Percentiles rank a stretch among this genome's conserved stretches.
phyloP scores from a whole-genome alignment of 2,797 vertebrate genomes.

The Danionella dracula region DNA sequence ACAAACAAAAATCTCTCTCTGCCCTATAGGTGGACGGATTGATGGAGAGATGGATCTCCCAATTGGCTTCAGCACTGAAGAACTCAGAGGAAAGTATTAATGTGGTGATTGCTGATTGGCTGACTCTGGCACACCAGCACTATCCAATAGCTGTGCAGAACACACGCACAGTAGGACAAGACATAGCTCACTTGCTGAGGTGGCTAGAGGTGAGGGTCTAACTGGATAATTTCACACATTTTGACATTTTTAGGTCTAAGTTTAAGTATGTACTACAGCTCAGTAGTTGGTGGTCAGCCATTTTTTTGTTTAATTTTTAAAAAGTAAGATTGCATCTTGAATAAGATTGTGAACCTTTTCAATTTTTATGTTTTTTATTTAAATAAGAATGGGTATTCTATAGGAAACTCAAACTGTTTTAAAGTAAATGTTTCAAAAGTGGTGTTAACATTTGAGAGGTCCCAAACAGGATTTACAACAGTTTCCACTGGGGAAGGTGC shows the following conservation, averaged over 20 bases:
- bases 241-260: no score
- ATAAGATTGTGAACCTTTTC: no score
- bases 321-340: no score
- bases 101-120: conserved; percentile 83
- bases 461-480: conserved; percentile 70
- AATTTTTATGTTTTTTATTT: no score
- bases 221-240: no score
- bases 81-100: conserved; percentile 67
- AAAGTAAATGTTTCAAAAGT: no score
- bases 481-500: conserved; percentile 73
- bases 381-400: no score
- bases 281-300: neutral
- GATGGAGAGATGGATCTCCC: conserved; percentile 81
- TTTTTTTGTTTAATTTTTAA: no score
- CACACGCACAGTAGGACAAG: conserved; percentile 77
- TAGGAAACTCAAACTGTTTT: no score
- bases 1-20: neutral
- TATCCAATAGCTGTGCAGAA: conserved; percentile 80
- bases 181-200: conserved; percentile 79
- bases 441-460: neutral
- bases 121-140: conserved; percentile 75
- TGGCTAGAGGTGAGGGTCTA: conserved; percentile 79
- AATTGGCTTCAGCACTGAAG: conserved; percentile 75
- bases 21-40: conserved; percentile 75
- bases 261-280: neutral